phyloP scores from a whole-genome alignment of 2,113 vertebrate species.

The Leucosticte australis region DNA sequence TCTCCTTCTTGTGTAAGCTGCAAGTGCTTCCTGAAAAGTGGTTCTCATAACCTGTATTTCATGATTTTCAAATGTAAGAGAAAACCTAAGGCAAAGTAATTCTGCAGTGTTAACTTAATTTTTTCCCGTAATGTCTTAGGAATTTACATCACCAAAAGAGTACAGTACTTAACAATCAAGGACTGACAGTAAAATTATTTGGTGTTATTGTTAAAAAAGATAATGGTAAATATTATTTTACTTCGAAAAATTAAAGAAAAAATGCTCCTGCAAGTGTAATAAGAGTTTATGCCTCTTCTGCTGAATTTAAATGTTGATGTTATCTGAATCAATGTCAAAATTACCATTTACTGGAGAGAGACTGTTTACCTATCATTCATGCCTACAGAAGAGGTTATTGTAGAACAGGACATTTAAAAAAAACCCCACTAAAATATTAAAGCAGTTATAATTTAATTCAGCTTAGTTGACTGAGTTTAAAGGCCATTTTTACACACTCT shows the following conservation, averaged over 20 bases:
- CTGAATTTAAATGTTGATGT: neutral
- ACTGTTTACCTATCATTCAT: neutral
- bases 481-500: neutral
- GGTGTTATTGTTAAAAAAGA: neutral
- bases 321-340: neutral
- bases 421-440: neutral
- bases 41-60: neutral
- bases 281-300: neutral
- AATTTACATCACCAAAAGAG: neutral
- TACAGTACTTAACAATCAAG: neutral
- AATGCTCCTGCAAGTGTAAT: neutral
- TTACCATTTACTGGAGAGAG: neutral
- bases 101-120: neutral
- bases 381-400: neutral
- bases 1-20: neutral
- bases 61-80: neutral
- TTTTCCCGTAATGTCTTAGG: neutral
- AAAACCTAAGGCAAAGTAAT: neutral
- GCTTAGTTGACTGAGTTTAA: neutral
- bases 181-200: neutral
- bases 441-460: neutral
- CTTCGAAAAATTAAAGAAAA: neutral
- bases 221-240: neutral
- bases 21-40: neutral
- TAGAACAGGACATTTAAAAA: neutral